Evolutionary conservation across 1,140 invertebrate species (phyloP), one percentile per base, ranked within the genome.

Genomic region (Drosophila chauvacae): DNA sequence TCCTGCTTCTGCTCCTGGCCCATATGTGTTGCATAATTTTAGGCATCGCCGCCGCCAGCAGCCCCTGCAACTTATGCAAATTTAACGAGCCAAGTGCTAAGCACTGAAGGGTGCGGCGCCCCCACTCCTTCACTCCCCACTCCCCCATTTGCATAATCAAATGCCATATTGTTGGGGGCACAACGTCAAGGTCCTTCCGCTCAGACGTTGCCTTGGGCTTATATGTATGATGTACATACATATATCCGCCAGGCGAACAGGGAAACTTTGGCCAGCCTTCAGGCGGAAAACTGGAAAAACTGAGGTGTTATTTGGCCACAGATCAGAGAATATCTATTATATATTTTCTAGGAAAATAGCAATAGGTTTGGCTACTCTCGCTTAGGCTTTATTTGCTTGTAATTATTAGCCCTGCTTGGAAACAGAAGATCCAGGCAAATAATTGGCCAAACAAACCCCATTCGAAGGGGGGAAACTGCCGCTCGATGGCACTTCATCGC

Each of bases 11-110:
- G 37, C 0, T 10, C 18, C 48, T 42, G 37, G 35, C 13, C 69
- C 80, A 80, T 87, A 80, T 82, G 80, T 79, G 81, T 59, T 87
- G 80, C 76, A 86, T 86, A 81, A 82, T 88, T 68, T 88, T 72
- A 45, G 75, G 69, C 63, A 14, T 39, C 35, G 37, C 37, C 58
- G 42, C 53, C 71, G 55, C 23, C 30, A 47, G 18, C 47, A 74
- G 10, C 73, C 47, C 56, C 48, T 51, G 68, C 57, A 87, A 83
- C 71, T 87, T 87, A 87, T 87, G 83, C 80, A 87, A 87, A 87
- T 87, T 77, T 74, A 80, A 80, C 80, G 81, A 87, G 80, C 65
- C 83, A 82, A 86, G 83, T 80, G 75, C 65, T 66, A 62, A 68
- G 55, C 60, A 41, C 33, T 35, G 28, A 11, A 33, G 28, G 55